phyloP scores from a whole-genome alignment of 2,888 invertebrate genomes.

The Autographa gamma region DNA sequence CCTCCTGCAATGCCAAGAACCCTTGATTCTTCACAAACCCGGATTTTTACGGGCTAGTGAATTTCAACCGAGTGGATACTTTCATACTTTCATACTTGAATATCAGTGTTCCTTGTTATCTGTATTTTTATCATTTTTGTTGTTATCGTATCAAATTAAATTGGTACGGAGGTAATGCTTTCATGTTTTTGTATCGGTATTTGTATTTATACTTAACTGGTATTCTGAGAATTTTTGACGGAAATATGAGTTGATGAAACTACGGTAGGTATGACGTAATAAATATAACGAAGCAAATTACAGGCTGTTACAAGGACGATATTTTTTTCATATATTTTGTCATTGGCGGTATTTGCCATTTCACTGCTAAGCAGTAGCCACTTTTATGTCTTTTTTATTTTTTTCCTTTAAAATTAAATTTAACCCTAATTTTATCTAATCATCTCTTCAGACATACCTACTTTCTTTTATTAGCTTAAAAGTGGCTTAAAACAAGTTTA shows the following conservation, averaged over 20 bases:
- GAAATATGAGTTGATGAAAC: not conserved
- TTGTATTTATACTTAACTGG: not conserved
- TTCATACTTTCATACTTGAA: conserved; percentile 50
- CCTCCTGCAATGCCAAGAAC: conserved; percentile 72
- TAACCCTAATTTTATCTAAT: too few relatives aligned
- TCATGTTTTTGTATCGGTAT: not conserved
- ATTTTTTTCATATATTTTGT: too few relatives aligned
- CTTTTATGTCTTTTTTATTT: too few relatives aligned
- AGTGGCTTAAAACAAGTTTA: too few relatives aligned
- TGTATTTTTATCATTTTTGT: conserved; percentile 57
- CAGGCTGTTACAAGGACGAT: too few relatives aligned
- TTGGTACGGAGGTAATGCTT: not conserved
- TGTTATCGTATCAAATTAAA: conserved; percentile 25
- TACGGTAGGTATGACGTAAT: not conserved
- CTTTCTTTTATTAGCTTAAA: too few relatives aligned
- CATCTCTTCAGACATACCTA: too few relatives aligned
- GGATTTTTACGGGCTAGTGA: conserved; percentile 77
- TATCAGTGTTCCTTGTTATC: conserved; percentile 68
- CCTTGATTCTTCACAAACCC: conserved; percentile 78
- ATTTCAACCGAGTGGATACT: conserved; percentile 67
- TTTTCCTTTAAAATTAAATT: too few relatives aligned
- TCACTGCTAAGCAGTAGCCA: too few relatives aligned
- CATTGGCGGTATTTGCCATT: too few relatives aligned
- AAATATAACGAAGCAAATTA: too few relatives aligned
- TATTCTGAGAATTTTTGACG: not conserved